phyloP scores from a whole-genome alignment of 2,888 invertebrate species.

The Gibbula magus region DNA sequence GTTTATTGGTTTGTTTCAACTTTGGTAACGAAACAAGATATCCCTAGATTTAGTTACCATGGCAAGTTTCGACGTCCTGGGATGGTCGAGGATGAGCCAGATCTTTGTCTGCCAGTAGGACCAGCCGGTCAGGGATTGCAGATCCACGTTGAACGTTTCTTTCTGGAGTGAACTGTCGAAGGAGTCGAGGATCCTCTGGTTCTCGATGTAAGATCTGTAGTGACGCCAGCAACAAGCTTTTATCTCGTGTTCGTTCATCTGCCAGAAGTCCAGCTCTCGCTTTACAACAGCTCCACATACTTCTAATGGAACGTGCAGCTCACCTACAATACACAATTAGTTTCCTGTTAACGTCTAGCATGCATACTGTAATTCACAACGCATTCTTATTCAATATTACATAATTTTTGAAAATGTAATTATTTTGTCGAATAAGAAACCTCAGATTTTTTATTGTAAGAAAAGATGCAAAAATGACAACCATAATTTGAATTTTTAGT shows the following conservation, averaged over 20 bases:
- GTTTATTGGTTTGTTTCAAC: background rate
- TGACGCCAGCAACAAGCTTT: slow-evolving; percentile 73
- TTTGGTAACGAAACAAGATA: background rate
- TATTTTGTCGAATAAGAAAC: no score
- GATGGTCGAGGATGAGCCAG: slow-evolving; percentile 73
- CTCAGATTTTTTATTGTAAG: no score
- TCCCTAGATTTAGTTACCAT: slow-evolving; percentile 62
- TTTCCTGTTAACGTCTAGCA: no score
- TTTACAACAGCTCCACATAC: slow-evolving; percentile 74
- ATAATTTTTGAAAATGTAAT: no score
- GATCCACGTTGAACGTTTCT: slow-evolving; percentile 63
- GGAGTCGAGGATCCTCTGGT: slow-evolving; percentile 69
- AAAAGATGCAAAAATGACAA: no score
- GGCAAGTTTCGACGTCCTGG: slow-evolving; percentile 69
- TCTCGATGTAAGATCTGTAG: slow-evolving; percentile 72
- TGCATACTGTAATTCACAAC: no score
- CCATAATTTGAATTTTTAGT: no score
- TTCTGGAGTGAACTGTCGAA: slow-evolving; percentile 67
- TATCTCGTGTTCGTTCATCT: slow-evolving; percentile 70
- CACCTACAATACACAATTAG: slow-evolving; percentile 58
- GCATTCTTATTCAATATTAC: no score
- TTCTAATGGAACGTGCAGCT: slow-evolving; percentile 73
- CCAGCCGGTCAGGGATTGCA: slow-evolving; percentile 67
- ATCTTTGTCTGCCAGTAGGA: slow-evolving; percentile 64
- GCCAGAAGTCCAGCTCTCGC: slow-evolving; percentile 74